Base-by-base conservation (phyloP, 1,140 invertebrate genomes). In the Drosophila equinoxialis region DNA sequence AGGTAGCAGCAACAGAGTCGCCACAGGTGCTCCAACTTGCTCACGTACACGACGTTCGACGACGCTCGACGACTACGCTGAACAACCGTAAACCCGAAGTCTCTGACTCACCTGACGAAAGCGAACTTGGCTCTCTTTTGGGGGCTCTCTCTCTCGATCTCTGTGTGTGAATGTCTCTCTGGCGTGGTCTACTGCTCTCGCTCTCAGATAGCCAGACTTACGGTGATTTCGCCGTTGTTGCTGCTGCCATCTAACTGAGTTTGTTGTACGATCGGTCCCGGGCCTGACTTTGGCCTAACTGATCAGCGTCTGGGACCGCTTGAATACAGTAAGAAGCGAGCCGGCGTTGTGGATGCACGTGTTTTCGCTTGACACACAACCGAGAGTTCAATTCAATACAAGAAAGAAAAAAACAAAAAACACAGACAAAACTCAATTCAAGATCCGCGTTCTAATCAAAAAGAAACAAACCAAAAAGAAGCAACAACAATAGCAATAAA, bases 241-340 rank as follows among this genome's bases (percentile, higher is more conserved):
- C 45, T 23, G 17, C 20, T 23, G 45, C 45, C 74, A 59, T 79
- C 83, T 87, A 87, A 87, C 83, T 87, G 83, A 87, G 83, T 87
- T 86, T 87, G 48, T 41, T 23, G 68, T 71, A 61, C 68, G 64
- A 74, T 60, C 67, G 71, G 48, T 39, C 42, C 71, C 42, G 20
- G 37, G 3, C 66, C 74, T 54, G 81, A 89, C 83, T 91, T 91
- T 91, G 90, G 90, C 89, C 90, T 91, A 91, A 91, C 90, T 91
- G 90, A 79, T 87, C 74, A 55, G 68, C 78, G 66, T 72, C 81
- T 74, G 74, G 82, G 68, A 91, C 79, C 77, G 77, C 86, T 90
- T 75, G 79, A 91, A 91, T 91, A 91, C 90, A 92, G 91, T 92
- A 92, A 92, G 91, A 91, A 79, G 82, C 90, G 86, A 92, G 77